Evolutionary conservation across 1,140 invertebrate genomes (phyloP).

Genomic region (Cyrtorhinus lividipennis): DNA sequence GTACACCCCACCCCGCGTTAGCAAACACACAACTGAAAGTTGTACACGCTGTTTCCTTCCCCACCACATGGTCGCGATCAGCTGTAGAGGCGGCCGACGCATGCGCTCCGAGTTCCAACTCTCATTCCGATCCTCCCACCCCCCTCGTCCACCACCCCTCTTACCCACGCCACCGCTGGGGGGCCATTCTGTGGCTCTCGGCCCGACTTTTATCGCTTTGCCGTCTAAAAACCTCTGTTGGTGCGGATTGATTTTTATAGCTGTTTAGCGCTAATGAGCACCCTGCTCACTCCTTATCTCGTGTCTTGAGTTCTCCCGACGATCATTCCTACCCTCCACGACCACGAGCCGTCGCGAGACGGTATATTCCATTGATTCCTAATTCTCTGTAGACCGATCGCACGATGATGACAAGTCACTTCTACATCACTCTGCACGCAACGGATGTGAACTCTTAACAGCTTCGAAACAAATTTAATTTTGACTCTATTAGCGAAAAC

Average conservation of each 20-base stretch:
- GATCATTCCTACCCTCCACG: too few relatives aligned
- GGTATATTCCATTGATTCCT: too few relatives aligned
- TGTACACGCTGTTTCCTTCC: neutral
- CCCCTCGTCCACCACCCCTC: neutral
- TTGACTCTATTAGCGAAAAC: too few relatives aligned
- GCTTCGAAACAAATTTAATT: too few relatives aligned
- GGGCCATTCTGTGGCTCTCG: too few relatives aligned
- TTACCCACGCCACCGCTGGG: too few relatives aligned
- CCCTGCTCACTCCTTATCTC: neutral
- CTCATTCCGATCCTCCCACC: neutral
- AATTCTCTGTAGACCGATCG: too few relatives aligned
- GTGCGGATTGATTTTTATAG: neutral
- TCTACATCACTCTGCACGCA: too few relatives aligned
- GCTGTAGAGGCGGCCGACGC: neutral
- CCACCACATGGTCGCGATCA: slow-evolving; percentile 3
- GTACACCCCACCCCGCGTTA: neutral
- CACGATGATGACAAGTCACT: too few relatives aligned
- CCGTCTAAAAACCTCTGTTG: neutral
- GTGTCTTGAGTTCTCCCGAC: too few relatives aligned
- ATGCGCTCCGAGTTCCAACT: neutral
- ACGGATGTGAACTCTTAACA: too few relatives aligned
- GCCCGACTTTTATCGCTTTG: neutral
- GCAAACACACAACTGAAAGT: neutral
- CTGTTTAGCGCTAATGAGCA: neutral
- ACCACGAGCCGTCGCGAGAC: too few relatives aligned